Conservation (phyloP, 2,888 invertebrate genomes). For the Anaspis maculata region DNA sequence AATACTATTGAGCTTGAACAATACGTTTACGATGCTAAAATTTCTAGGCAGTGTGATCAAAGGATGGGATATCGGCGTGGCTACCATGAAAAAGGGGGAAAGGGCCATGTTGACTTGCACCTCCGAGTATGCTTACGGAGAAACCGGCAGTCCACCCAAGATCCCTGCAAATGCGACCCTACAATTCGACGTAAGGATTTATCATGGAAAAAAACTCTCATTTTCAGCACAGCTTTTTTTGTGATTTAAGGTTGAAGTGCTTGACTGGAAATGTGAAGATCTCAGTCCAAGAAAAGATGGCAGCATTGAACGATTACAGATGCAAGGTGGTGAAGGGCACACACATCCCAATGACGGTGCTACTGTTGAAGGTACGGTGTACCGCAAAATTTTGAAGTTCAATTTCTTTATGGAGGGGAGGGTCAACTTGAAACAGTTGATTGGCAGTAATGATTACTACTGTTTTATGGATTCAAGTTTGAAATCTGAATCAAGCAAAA, state of each 20-base stretch:
- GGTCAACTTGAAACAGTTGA: too few species aligned
- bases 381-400: too few species aligned
- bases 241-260: conserved; percentile 65
- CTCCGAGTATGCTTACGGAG: conserved; percentile 87
- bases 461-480: too few species aligned
- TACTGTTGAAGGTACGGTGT: conserved; percentile 71
- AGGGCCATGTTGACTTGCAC: conserved; percentile 74
- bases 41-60: conserved; percentile 79
- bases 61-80: conserved; percentile 91
- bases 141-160: conserved; percentile 71
- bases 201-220: too few species aligned
- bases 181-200: conserved; percentile 67
- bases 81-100: conserved; percentile 89
- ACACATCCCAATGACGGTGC: conserved; percentile 75
- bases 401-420: too few species aligned
- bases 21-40: too few species aligned
- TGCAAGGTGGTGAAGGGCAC: conserved; percentile 63
- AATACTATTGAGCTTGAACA: not conserved
- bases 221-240: not conserved
- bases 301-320: conserved; percentile 65
- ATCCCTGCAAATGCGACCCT: conserved; percentile 85
- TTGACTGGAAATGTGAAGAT: conserved; percentile 85
- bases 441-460: too few species aligned
- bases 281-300: conserved; percentile 77
- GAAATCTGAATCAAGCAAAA: too few species aligned